Conservation (phyloP, 2,113 vertebrate genomes). For the Ophiodon elongatus region DNA sequence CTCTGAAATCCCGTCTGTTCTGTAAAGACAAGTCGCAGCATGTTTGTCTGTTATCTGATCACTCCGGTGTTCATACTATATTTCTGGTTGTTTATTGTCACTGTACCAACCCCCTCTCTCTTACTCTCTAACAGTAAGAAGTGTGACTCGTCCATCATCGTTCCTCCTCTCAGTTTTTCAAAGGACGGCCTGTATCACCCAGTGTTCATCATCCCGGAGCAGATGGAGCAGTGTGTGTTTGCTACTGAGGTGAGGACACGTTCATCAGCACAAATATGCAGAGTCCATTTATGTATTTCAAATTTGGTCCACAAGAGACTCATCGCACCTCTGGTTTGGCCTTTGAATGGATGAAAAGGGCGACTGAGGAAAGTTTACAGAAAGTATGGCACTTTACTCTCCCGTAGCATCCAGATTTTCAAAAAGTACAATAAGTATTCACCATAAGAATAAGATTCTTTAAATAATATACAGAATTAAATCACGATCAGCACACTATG, state of each 20-base stretch:
- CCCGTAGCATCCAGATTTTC: neutral
- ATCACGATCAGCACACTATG: neutral
- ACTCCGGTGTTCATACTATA: neutral
- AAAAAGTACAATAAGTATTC: neutral
- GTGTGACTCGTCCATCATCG: constrained; percentile 71
- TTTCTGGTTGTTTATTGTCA: neutral
- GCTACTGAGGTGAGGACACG: constrained; percentile 87
- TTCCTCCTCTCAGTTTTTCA: constrained; percentile 66
- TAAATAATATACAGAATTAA: neutral
- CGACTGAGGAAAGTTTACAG: neutral
- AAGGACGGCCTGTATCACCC: constrained; percentile 84
- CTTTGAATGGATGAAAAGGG: neutral
- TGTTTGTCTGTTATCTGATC: constrained; percentile 27
- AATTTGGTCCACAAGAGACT: neutral
- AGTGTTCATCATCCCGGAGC: constrained; percentile 84
- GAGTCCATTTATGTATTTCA: too few species aligned
- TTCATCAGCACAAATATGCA: neutral
- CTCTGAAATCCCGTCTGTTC: neutral
- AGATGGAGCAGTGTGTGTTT: constrained; percentile 83
- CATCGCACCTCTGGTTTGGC: neutral
- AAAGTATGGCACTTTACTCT: neutral
- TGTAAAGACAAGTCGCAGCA: constrained; percentile 6
- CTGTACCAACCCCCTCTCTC: constrained; percentile 18
- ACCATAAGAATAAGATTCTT: neutral
- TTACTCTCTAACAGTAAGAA: constrained; percentile 73